A percentile compares a stretch with the other conserved stretches of the same genome.
phyloP scores from a whole-genome alignment of 2,113 vertebrate species.

The Alethe castanea region DNA sequence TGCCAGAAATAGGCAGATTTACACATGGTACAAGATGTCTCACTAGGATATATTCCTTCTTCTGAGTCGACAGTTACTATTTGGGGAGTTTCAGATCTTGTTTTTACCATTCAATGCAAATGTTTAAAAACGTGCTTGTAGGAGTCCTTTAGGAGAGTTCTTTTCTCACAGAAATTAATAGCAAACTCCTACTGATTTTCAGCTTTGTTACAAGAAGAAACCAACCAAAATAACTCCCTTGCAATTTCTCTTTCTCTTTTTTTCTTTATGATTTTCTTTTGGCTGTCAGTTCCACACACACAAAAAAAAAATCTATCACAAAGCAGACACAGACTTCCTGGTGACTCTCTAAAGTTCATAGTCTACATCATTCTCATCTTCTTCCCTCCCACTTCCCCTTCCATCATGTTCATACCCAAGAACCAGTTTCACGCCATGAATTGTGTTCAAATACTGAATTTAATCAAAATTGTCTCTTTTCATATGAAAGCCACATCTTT shows the following conservation, averaged over 20 bases:
- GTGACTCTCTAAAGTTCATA: slow-evolving; percentile 9
- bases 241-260: background rate
- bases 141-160: background rate
- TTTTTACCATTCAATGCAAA: slow-evolving; percentile 19
- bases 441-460: background rate
- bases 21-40: slow-evolving; percentile 29
- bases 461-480: background rate
- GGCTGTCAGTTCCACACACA: background rate
- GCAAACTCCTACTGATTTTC: slow-evolving; percentile 30
- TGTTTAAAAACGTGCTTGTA: slow-evolving; percentile 24
- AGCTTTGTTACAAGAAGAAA: background rate
- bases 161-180: slow-evolving; percentile 1
- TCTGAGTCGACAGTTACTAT: slow-evolving; percentile 40
- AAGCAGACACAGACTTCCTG: background rate
- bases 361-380: background rate
- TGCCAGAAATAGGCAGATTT: slow-evolving; percentile 38
- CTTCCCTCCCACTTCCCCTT: background rate
- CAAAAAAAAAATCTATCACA: background rate
- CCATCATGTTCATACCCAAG: background rate
- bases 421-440: background rate
- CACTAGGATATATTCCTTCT: background rate
- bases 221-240: background rate
- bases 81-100: slow-evolving; percentile 10
- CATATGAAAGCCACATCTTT: background rate
- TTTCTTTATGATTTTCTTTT: background rate